Base-by-base conservation (phyloP, 2,797 vertebrate genomes). In the Mastacembelus armatus region DNA sequence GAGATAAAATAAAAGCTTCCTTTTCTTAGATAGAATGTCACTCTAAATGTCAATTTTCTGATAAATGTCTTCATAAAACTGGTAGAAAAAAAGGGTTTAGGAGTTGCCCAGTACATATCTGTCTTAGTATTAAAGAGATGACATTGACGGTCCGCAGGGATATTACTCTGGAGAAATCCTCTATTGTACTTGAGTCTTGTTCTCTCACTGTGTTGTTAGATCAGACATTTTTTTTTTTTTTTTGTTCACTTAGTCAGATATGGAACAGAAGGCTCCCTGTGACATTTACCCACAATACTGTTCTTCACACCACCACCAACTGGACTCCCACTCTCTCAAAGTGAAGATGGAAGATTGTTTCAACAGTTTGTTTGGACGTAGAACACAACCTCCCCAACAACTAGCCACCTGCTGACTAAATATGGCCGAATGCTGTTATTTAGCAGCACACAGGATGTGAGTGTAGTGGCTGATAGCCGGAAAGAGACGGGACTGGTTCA, bases 281-380 rank as follows among this genome's bases (percentile, higher is more conserved):
- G 92, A 94, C 91, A 93, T 94, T 94, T 93, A 93, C 86, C 89
- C 91, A 93, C 89, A 91, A 93, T 92, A 81, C 88, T 64, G 81
- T 93, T 89, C 87, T 92, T 94, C 92, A 92, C 93, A 93, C 91
- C 80, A 73, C 86, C 88, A 83, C 91, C 91, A 56, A 92, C 88
- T 62, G 86, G 86, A 93, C 92, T 91, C 93, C 92, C 91, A 93
- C 92, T 91, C 91, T 81, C 74, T 81, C 43, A 24, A 81, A 88
- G 85, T 72, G 85, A 77, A 75, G 70, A 80, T 49, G 64, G 73
- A 71, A 78, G 80, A 84, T 81, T 77, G 79, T 86, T 79, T 81
- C 78, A 67, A 71, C 75, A 72, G 68, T 83, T 82, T 65, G 76
- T 87, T 84, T 85, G 71, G 60, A 82, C 48, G 14, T 38, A 27